Evolutionary conservation across 2,113 vertebrate genomes (phyloP), one percentile per base, ranked within the genome.

Genomic region (Indri indri): DNA sequence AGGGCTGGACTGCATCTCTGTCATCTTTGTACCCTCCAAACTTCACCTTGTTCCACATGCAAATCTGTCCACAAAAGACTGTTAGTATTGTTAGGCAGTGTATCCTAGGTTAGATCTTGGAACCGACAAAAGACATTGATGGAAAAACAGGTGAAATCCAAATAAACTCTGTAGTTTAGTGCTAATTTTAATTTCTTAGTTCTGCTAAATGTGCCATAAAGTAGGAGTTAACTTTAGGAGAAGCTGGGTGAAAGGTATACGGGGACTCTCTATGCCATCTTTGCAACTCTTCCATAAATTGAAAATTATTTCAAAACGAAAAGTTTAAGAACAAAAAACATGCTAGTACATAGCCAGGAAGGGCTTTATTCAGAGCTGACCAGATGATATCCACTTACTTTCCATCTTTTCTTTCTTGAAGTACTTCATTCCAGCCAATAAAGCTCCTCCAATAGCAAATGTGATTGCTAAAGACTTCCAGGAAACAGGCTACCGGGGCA

Each of bases 381-480:
- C 9, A 83, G 1, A 80, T 22, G 17, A 5, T 10, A 73, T 65
- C 42, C 57, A 99, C 99, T 99, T 97, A 99, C 99, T 42, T 79
- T 99, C 98, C 76, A 99, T 99, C 96, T 99, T 99, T 89, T 98
- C 98, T 68, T 98, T 99, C 98, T 99, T 99, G 76, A 99, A 97
- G 87, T 98, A 98, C 90, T 99, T 99, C 99, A 99, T 99, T 45
- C 86, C 98, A 70, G 97, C 99, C 86, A 99, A 97, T 89, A 99
- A 94, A n/a, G 98, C 95, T 30, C 99, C 99, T 3, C 99, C 99
- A 25, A 99, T 74, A 8, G 99, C 99, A 97, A 99, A 99, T 0
- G 99, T 99, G 65, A 99, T 16, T 0, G 98, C 99, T 94, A 99
- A 98, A 68, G 99, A 99, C 97, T 99, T 99, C 99, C 99, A 99